A percentile compares a stretch with the other conserved stretches of the same genome.
Evolutionary conservation across 1,140 invertebrate species (phyloP).

Genomic region (Carposina sasakii): DNA sequence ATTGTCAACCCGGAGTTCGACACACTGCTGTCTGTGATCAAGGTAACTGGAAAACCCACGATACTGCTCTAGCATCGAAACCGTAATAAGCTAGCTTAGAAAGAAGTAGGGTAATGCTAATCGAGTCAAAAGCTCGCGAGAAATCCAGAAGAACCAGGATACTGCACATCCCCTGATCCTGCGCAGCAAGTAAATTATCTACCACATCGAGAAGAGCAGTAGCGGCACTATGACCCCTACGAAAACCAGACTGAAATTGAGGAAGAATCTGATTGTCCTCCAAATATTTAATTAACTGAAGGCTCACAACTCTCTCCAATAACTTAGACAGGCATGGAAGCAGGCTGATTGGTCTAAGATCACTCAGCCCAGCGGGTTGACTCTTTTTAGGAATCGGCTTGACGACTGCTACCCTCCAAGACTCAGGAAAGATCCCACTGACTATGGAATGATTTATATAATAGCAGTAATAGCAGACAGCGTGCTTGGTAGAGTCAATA

Average conservation of each 20-base stretch:
- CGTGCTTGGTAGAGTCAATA: neutral
- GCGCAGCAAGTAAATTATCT: neutral
- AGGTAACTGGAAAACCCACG: neutral
- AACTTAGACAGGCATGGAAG: conserved; percentile 1
- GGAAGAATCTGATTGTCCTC: neutral
- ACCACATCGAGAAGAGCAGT: neutral
- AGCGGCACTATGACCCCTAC: neutral
- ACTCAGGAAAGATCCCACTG: neutral
- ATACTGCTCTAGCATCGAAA: neutral
- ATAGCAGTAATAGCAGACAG: conserved; percentile 8
- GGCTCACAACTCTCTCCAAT: conserved; percentile 1
- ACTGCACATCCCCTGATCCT: neutral
- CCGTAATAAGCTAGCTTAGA: conserved; percentile 1
- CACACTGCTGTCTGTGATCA: neutral
- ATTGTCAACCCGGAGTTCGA: neutral
- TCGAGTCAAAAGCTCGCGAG: conserved; percentile 1
- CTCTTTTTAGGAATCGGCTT: conserved; percentile 9
- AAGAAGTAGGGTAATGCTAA: neutral
- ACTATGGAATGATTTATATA: conserved; percentile 7
- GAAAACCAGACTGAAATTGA: neutral
- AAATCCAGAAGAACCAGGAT: conserved; percentile 3
- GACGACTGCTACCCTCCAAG: conserved; percentile 8
- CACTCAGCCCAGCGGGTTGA: neutral
- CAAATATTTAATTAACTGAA: neutral
- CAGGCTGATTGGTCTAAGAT: conserved; percentile 7